phyloP scores from a whole-genome alignment of 2,797 vertebrate genomes.

The Lithobates pipiens region DNA sequence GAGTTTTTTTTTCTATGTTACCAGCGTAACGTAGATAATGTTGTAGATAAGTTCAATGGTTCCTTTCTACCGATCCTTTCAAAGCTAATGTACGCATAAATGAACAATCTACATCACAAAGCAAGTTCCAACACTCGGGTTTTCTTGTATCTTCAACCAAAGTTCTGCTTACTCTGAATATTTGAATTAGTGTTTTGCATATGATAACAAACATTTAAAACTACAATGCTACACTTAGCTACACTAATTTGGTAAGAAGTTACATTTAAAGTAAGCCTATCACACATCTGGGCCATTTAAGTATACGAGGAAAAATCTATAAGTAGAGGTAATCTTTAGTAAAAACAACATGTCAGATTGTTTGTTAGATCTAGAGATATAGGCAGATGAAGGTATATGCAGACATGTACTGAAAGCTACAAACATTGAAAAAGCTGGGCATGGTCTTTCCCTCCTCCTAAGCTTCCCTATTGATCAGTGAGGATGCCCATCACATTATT shows the following conservation, averaged over 20 bases:
- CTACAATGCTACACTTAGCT: neutral
- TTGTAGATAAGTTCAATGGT: constrained; percentile 34
- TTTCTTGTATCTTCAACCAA: constrained; percentile 1
- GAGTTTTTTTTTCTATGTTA: constrained; percentile 9
- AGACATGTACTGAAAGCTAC: too few species aligned
- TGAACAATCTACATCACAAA: constrained; percentile 48
- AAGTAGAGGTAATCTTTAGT: neutral
- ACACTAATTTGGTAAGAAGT: neutral
- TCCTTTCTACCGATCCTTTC: constrained; percentile 13
- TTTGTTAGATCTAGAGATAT: neutral
- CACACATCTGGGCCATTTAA: neutral
- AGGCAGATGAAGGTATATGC: too few species aligned
- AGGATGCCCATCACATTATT: too few species aligned
- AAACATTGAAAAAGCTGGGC: too few species aligned
- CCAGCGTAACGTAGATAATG: constrained; percentile 39
- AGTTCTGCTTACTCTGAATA: constrained; percentile 33
- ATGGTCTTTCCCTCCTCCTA: too few species aligned
- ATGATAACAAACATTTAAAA: neutral
- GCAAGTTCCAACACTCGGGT: constrained; percentile 15
- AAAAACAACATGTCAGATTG: neutral
- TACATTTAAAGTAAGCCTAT: too few species aligned
- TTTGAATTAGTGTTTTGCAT: constrained; percentile 4
- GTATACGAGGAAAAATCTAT: neutral
- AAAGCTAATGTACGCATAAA: constrained; percentile 23
- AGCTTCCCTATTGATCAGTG: too few species aligned